A percentile compares a stretch with the other conserved stretches of the same genome.
phyloP scores from a whole-genome alignment of 1,140 invertebrate genomes.

The Musca vetustissima region DNA sequence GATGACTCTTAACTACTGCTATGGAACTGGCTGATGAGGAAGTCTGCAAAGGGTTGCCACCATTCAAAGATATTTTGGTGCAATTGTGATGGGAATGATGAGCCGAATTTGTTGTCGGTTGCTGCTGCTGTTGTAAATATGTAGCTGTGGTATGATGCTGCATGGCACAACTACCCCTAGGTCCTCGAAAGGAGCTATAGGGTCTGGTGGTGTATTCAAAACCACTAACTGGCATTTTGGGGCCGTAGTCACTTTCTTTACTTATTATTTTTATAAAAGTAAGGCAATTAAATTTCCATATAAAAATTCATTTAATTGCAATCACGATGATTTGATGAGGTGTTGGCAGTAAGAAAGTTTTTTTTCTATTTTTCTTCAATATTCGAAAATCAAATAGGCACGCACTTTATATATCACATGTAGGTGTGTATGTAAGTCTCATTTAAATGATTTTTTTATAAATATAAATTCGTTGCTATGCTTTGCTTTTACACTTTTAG shows the following conservation, averaged over 20 bases:
- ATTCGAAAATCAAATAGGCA: too few relatives aligned
- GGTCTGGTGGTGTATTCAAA: conserved; percentile 50
- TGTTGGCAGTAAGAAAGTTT: too few relatives aligned
- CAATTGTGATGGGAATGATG: not conserved
- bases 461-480: too few relatives aligned
- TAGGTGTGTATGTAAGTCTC: too few relatives aligned
- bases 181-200: conserved; percentile 53
- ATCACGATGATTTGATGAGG: too few relatives aligned
- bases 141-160: conserved; percentile 26
- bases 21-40: conserved; percentile 11
- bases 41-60: conserved; percentile 4
- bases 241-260: not conserved
- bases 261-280: conserved; percentile 18
- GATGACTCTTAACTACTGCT: not conserved
- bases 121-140: conserved; percentile 9
- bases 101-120: not conserved
- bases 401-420: too few relatives aligned
- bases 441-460: too few relatives aligned
- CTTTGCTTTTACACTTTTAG: too few relatives aligned
- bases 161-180: conserved; percentile 40
- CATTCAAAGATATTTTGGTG: conserved; percentile 8
- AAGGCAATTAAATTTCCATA: not conserved
- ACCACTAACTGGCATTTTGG: conserved; percentile 52
- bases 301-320: not conserved
- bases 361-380: too few relatives aligned